These are phyloP conservation scores for Hirundo rustica DNA, from an alignment of 2,797 vertebrate genomes.

Conservation along the genomic window DNA sequence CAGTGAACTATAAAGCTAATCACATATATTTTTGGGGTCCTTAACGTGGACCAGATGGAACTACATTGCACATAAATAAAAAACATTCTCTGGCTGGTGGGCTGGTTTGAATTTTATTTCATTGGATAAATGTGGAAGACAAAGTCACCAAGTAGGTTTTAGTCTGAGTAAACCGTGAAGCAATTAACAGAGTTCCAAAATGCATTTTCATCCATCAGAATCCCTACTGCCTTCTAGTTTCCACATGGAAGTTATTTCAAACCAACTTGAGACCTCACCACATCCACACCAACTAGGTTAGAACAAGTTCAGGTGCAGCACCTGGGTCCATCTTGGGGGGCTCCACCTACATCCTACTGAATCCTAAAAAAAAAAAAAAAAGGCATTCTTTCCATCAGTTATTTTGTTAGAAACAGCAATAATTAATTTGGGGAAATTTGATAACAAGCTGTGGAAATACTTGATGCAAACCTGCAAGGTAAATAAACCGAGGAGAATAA, in stretches of 20 bases:
- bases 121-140: slow-evolving; percentile 51
- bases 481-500: slow-evolving; percentile 33
- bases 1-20: slow-evolving; percentile 63
- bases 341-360: background rate
- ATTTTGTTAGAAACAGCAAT: background rate
- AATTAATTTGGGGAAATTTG: background rate
- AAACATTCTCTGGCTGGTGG: slow-evolving; percentile 49
- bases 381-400: background rate
- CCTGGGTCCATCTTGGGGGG: background rate
- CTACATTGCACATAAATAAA: slow-evolving; percentile 55
- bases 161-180: slow-evolving; percentile 43
- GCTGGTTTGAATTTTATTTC: slow-evolving; percentile 69
- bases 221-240: slow-evolving; percentile 5
- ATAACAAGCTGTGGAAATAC: background rate
- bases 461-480: background rate
- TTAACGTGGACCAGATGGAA: slow-evolving; percentile 66
- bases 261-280: background rate
- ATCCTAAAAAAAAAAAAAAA: background rate
- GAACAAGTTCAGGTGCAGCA: background rate
- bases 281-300: background rate
- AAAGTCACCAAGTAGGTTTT: slow-evolving; percentile 29
- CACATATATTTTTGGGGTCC: slow-evolving; percentile 51
- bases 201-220: background rate
- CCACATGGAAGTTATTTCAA: background rate
- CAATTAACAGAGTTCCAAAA: slow-evolving; percentile 46